phyloP scores from a whole-genome alignment of 2,888 invertebrate genomes.

The Scrobipalpa atriplicella region DNA sequence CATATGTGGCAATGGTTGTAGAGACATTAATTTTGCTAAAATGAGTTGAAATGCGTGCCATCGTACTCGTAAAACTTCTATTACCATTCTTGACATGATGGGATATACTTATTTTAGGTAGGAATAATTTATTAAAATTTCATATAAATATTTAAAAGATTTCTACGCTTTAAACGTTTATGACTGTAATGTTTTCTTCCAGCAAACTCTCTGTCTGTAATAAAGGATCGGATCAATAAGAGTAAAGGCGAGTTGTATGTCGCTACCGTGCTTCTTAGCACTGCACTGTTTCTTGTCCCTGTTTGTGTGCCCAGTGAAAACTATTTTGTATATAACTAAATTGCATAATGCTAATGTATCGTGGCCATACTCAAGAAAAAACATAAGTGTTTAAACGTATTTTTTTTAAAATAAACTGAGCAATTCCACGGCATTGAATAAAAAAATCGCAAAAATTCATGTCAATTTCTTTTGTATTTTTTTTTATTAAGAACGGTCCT shows the following conservation, averaged over 20 bases:
- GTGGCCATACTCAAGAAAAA: not conserved
- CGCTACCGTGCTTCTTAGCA: not conserved
- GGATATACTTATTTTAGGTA: too few relatives aligned
- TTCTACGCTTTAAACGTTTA: not conserved
- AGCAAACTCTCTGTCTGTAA: slow-evolving; percentile 63
- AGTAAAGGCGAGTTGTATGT: slow-evolving; percentile 68
- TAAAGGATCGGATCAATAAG: slow-evolving; percentile 66
- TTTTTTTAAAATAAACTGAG: too few relatives aligned
- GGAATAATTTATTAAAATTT: not conserved
- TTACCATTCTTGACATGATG: too few relatives aligned
- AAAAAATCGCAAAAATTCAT: too few relatives aligned
- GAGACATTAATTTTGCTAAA: too few relatives aligned
- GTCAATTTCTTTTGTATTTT: too few relatives aligned
- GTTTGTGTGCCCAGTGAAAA: not conserved
- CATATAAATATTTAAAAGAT: not conserved
- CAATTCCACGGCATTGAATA: too few relatives aligned
- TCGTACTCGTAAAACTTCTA: too few relatives aligned
- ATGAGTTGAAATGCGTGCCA: too few relatives aligned
- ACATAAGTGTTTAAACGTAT: too few relatives aligned
- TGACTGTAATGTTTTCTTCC: slow-evolving; percentile 52
- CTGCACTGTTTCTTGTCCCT: not conserved
- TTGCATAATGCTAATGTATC: not conserved
- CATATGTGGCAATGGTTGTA: too few relatives aligned
- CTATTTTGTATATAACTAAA: not conserved
- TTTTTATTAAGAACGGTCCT: too few relatives aligned